Evolutionary conservation across 2,113 vertebrate genomes (phyloP).

Genomic region (Theropithecus gelada): DNA sequence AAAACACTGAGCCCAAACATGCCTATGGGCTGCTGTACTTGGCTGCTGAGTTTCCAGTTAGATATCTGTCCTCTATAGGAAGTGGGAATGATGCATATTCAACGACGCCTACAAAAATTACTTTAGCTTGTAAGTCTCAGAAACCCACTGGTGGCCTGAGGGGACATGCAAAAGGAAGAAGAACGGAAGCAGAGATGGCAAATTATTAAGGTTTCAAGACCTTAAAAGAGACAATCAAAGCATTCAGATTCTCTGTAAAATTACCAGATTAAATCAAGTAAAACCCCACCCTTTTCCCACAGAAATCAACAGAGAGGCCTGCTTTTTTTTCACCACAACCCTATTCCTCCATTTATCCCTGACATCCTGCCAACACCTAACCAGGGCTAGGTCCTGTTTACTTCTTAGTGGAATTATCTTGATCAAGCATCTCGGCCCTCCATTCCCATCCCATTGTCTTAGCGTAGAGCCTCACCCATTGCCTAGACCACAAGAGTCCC

Average conservation of each 20-base stretch:
- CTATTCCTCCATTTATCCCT: neutral
- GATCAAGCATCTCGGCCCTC: neutral
- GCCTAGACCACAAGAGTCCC: neutral
- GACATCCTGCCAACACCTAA: neutral
- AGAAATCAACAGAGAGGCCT: neutral
- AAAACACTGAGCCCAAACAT: neutral
- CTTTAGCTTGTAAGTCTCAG: neutral
- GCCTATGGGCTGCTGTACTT: neutral
- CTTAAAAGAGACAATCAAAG: neutral
- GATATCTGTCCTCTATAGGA: neutral
- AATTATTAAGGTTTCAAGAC: neutral
- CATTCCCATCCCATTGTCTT: neutral
- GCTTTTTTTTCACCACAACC: neutral
- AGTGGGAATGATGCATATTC: neutral
- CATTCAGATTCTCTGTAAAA: constrained; percentile 1
- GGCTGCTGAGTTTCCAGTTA: neutral
- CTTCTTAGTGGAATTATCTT: neutral
- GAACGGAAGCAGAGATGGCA: neutral
- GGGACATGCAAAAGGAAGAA: neutral
- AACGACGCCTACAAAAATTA: neutral
- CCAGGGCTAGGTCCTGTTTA: neutral
- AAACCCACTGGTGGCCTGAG: neutral
- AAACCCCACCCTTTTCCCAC: neutral
- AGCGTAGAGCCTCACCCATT: accelerated
- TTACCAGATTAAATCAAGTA: neutral